Conservation (phyloP, 2,113 vertebrate species). For the Merops nubicus region DNA sequence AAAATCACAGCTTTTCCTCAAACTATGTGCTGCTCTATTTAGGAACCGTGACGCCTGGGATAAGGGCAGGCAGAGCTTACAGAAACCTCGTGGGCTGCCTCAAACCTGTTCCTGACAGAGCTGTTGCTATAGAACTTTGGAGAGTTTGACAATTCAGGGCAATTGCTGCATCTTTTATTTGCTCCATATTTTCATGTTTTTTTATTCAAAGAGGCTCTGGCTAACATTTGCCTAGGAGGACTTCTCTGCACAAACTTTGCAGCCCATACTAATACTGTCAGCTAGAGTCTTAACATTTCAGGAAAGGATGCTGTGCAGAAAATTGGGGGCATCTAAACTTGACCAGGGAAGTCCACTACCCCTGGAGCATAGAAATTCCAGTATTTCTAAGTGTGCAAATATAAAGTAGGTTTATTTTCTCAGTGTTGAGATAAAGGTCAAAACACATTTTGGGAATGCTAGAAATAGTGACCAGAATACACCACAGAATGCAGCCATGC, state of each 20-base stretch:
- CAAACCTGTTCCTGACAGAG: slow-evolving; percentile 24
- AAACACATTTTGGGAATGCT: background rate
- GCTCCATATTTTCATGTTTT: background rate
- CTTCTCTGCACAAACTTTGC: background rate
- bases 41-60: background rate
- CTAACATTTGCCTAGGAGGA: background rate
- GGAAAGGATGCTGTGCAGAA: background rate
- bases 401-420: background rate
- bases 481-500: background rate
- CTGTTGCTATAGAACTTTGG: slow-evolving; percentile 49
- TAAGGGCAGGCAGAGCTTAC: slow-evolving; percentile 4
- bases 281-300: background rate
- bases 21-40: background rate
- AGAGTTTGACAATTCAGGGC: slow-evolving; percentile 19
- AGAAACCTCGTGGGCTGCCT: slow-evolving; percentile 2
- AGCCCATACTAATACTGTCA: background rate
- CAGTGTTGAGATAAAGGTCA: background rate
- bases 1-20: slow-evolving; percentile 40
- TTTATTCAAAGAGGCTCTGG: background rate
- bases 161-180: background rate
- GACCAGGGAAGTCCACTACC: background rate
- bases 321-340: background rate
- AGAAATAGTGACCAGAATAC: background rate
- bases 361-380: background rate
- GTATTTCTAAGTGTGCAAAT: background rate